Evolutionary conservation across 1,140 invertebrate genomes (phyloP).

Genomic region (Drosophila rhopaloa): DNA sequence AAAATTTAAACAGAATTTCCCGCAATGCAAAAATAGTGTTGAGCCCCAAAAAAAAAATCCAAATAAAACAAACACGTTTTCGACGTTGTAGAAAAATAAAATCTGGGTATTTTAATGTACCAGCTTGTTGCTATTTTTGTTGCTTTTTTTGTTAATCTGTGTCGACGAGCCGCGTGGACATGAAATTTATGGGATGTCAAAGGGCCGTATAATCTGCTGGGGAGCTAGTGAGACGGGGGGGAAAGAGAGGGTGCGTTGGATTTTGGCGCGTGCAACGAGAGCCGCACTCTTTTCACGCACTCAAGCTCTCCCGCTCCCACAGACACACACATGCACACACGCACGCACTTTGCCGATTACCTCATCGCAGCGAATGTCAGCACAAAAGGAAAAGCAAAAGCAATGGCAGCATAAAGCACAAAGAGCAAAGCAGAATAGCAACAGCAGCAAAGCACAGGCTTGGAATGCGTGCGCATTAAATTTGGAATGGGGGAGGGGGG

Average conservation of each 20-base stretch:
- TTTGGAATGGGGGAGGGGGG: conserved; percentile 6
- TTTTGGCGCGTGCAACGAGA: conserved; percentile 71
- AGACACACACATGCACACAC: conserved; percentile 28
- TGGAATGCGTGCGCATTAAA: conserved; percentile 69
- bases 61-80: conserved; percentile 57
- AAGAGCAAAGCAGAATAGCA: conserved; percentile 36
- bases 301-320: conserved; percentile 12
- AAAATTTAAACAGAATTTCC: conserved; percentile 47
- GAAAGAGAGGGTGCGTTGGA: conserved; percentile 12
- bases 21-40: conserved; percentile 53
- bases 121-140: conserved; percentile 35
- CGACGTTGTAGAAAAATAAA: conserved; percentile 36
- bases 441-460: conserved; percentile 52
- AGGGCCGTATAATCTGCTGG: conserved; percentile 71
- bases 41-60: not conserved
- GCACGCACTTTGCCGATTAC: conserved; percentile 68
- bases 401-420: conserved; percentile 17
- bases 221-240: conserved; percentile 17
- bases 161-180: conserved; percentile 68
- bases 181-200: conserved; percentile 82
- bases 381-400: conserved; percentile 51
- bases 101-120: conserved; percentile 34
- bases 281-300: conserved; percentile 55
- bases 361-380: conserved; percentile 79
- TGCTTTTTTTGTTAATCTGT: conserved; percentile 65